Conservation (phyloP, 2,888 invertebrate species). For the Heteropelma amictum region DNA sequence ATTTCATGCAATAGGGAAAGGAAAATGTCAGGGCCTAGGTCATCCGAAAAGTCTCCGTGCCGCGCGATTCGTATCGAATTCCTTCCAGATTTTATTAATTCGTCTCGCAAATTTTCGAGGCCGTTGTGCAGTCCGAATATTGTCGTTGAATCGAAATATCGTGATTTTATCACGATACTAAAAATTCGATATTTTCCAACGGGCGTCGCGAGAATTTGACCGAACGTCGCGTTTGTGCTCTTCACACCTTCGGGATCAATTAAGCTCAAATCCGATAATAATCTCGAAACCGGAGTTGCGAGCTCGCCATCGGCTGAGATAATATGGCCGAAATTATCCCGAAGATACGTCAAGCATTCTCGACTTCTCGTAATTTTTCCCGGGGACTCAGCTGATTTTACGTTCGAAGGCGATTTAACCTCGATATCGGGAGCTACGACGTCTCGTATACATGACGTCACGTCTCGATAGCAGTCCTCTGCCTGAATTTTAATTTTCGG, state of each 20-base stretch:
- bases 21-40: not conserved
- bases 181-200: not conserved
- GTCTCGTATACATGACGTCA: too few relatives aligned
- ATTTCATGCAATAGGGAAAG: not conserved
- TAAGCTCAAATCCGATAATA: not conserved
- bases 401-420: too few relatives aligned
- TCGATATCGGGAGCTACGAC: too few relatives aligned
- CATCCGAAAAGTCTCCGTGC: not conserved
- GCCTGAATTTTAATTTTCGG: too few relatives aligned
- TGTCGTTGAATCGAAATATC: not conserved
- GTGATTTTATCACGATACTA: not conserved
- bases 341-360: not conserved
- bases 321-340: not conserved
- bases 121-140: not conserved
- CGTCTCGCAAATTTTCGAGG: not conserved
- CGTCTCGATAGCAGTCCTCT: too few relatives aligned
- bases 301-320: constrained; percentile 20
- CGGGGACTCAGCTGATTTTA: not conserved
- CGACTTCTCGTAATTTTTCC: not conserved
- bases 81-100: not conserved
- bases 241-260: not conserved
- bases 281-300: not conserved
- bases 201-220: not conserved
- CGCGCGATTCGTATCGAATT: not conserved
- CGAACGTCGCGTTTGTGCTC: not conserved